Evolutionary conservation across 1,140 invertebrate species (phyloP), one percentile per base, ranked within the genome.

Genomic region (Dermatophagoides farinae): DNA sequence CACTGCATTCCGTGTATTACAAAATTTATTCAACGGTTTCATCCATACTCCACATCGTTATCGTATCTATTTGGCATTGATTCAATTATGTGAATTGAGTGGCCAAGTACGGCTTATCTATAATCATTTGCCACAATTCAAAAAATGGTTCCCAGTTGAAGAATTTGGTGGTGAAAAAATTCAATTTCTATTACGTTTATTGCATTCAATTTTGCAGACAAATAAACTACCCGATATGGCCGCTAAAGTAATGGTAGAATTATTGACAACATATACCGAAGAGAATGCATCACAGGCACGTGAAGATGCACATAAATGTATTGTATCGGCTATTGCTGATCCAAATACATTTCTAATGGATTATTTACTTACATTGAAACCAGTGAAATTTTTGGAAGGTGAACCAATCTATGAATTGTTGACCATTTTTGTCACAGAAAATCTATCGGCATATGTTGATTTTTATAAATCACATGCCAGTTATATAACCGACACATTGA

Each of bases 201-300:
- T 96, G 38, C 89, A 96, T 71, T 84, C 89, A 75, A 87, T 88
- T 51, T 74, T 93, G 65, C 67, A 82, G n/a, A 78, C 77, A 61
- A 78, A 77, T 62, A 82, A 82, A 70, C 78, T 83, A 68, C 80
- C 80, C 70, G 75, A 65, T 64, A 62, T 64, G 68, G 88, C 89
- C 31, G 83, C 88, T 25, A 89, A 90, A 73, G 88, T 96, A 0
- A 96, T 97, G 90, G 85, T 96, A 62, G 90, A 96, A 72, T 75
- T 97, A 6, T 71, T 97, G 39, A 85, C 88, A 14, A 96, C 91
- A 0, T 97, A 96, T 70, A 96, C 90, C 51, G 83, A 88, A 61
- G 90, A 96, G 68, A 96, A 93, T 77, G 91, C 92, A 1, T 90
- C 88, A 41, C 88, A 92, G 66, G 91, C 91, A 0, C 78, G 89